Evolutionary conservation across 1,140 invertebrate genomes (phyloP).

Genomic region (Thalassaphorura encarpata): DNA sequence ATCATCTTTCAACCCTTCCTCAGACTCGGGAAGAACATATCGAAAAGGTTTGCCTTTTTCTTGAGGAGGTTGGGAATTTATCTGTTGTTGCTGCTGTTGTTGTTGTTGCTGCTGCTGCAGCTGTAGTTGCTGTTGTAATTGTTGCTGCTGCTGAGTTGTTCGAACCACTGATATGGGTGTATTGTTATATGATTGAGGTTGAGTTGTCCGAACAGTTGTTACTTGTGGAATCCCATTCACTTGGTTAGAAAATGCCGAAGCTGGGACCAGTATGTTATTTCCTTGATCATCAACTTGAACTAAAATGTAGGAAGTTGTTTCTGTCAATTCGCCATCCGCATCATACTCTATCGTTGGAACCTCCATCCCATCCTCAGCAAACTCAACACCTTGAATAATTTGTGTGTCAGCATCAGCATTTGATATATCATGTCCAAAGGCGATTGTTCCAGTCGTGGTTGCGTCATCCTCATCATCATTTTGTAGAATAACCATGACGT

Average conservation of each 20-base stretch:
- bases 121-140: background rate
- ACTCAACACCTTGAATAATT: conserved; percentile 2
- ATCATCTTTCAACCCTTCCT: background rate
- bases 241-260: background rate
- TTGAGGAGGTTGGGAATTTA: background rate
- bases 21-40: background rate
- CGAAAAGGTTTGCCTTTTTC: background rate
- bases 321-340: background rate
- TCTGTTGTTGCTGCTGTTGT: background rate
- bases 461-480: background rate
- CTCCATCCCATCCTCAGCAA: background rate
- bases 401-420: background rate
- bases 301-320: background rate
- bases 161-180: too few species aligned
- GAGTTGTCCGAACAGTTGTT: too few species aligned
- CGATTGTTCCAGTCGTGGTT: background rate
- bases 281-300: conserved; percentile 4
- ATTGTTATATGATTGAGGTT: too few species aligned
- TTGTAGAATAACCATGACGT: background rate
- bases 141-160: background rate
- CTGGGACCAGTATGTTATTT: background rate
- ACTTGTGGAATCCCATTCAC: too few species aligned
- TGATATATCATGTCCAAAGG: background rate
- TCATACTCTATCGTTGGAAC: background rate
- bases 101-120: background rate